Conservation (phyloP, 2,797 vertebrate genomes). For the Novumbra hubbsi region DNA sequence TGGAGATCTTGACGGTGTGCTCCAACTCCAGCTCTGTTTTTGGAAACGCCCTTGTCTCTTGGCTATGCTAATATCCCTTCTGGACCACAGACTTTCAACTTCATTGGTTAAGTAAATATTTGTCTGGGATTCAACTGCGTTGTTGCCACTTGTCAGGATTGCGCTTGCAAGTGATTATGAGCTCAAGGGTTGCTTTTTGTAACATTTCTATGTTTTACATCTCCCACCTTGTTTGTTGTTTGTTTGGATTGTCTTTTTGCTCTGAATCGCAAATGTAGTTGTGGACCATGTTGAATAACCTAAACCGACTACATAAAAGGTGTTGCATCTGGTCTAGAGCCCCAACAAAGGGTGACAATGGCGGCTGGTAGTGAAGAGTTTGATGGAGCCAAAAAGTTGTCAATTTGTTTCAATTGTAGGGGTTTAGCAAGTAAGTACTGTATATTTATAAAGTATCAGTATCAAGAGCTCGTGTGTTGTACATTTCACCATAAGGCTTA, state of each 20-base stretch:
- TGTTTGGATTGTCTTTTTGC: neutral
- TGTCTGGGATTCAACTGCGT: neutral
- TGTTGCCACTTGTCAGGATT: conserved; percentile 3
- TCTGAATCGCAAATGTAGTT: neutral
- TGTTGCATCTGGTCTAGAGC: neutral
- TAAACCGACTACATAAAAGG: neutral
- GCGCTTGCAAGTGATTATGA: neutral
- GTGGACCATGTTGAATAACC: neutral
- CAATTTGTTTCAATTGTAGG: neutral
- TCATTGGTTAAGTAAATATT: conserved; percentile 13
- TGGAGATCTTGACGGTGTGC: neutral
- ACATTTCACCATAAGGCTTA: neutral
- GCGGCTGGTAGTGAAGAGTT: conserved; percentile 6
- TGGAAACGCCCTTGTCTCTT: neutral
- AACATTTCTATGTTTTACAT: neutral
- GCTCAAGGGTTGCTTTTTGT: neutral
- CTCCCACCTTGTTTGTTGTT: neutral
- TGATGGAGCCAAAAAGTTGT: neutral
- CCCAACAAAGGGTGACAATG: neutral
- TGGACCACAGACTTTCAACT: neutral
- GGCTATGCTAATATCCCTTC: neutral
- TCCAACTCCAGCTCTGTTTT: neutral
- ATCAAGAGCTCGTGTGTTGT: neutral
- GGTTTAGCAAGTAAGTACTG: neutral
- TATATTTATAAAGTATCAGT: too few relatives aligned